Conservation (phyloP, 2,888 invertebrate genomes). For the Acrobasis repandana region DNA sequence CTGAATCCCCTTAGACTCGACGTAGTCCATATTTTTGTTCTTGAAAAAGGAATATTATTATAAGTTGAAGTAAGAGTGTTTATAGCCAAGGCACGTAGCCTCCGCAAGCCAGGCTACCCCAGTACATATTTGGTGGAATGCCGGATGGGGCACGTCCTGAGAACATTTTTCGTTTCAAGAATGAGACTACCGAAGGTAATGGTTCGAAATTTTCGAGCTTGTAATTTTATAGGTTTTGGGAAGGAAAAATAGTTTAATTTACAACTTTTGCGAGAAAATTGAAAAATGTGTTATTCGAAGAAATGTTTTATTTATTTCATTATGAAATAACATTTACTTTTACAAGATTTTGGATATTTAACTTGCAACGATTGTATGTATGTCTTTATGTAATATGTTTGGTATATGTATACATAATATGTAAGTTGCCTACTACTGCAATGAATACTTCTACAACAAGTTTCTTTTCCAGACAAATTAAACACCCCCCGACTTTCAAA, state of each 20-base stretch:
- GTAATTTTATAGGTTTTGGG: constrained; percentile 35
- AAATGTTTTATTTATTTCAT: too few species aligned
- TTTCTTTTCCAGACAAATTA: too few species aligned
- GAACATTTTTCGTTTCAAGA: constrained; percentile 47
- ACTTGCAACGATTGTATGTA: too few species aligned
- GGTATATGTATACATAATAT: too few species aligned
- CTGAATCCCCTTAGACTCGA: background rate
- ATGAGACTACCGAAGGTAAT: constrained; percentile 47
- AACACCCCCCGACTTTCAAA: too few species aligned
- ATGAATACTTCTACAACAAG: too few species aligned
- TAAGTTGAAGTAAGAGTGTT: constrained; percentile 46
- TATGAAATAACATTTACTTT: background rate
- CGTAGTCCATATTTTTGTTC: background rate
- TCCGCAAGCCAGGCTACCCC: constrained; percentile 47
- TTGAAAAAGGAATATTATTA: constrained; percentile 21
- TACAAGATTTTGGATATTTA: too few species aligned
- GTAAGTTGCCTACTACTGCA: too few species aligned
- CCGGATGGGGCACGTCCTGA: constrained; percentile 41
- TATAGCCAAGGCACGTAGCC: constrained; percentile 65
- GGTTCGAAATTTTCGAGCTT: constrained; percentile 57
- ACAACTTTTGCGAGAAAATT: background rate
- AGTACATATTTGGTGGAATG: constrained; percentile 47
- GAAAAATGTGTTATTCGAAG: background rate
- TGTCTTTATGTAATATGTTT: too few species aligned
- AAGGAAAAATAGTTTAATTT: background rate